Evolutionary conservation across 2,113 vertebrate genomes (phyloP).

Genomic region (Bucco capensis): DNA sequence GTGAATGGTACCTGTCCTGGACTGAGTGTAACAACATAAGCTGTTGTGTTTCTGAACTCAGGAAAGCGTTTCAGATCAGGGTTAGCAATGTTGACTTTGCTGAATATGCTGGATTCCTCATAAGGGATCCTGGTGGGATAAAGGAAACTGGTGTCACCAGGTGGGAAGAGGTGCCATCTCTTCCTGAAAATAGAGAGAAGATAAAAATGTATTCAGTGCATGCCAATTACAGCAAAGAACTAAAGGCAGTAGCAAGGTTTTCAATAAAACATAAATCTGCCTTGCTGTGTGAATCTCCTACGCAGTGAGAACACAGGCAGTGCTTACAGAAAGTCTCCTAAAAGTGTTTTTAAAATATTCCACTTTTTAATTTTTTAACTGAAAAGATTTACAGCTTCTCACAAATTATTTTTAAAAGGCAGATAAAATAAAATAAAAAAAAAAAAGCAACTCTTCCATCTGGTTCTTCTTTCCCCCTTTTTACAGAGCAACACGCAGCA

Average conservation of each 20-base stretch:
- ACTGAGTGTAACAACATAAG: slow-evolving; percentile 80
- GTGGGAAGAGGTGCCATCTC: slow-evolving; percentile 92
- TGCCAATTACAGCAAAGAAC: slow-evolving; percentile 24
- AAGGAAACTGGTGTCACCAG: slow-evolving; percentile 83
- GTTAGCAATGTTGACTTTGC: slow-evolving; percentile 82
- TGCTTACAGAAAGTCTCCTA: slow-evolving; percentile 44
- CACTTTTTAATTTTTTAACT: slow-evolving; percentile 54
- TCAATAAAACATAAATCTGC: slow-evolving; percentile 60
- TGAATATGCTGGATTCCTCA: slow-evolving; percentile 97
- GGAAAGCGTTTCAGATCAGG: slow-evolving; percentile 85
- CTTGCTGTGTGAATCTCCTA: slow-evolving; percentile 39
- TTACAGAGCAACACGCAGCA: neutral
- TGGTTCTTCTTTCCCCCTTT: neutral
- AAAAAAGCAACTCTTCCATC: slow-evolving; percentile 29
- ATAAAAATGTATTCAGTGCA: slow-evolving; percentile 29
- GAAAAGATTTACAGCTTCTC: slow-evolving; percentile 54
- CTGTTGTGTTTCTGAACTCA: slow-evolving; percentile 72
- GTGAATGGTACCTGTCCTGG: slow-evolving; percentile 88
- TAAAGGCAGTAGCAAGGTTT: slow-evolving; percentile 57
- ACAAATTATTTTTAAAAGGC: slow-evolving; percentile 42
- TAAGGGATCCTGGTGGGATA: slow-evolving; percentile 97
- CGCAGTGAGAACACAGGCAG: slow-evolving; percentile 35
- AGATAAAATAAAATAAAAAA: neutral
- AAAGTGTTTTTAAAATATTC: slow-evolving; percentile 51
- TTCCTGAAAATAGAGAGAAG: slow-evolving; percentile 80